Percentiles rank a stretch among this genome's conserved stretches.
Evolutionary conservation across 2,113 vertebrate species (phyloP).

Genomic region (Zeus faber): DNA sequence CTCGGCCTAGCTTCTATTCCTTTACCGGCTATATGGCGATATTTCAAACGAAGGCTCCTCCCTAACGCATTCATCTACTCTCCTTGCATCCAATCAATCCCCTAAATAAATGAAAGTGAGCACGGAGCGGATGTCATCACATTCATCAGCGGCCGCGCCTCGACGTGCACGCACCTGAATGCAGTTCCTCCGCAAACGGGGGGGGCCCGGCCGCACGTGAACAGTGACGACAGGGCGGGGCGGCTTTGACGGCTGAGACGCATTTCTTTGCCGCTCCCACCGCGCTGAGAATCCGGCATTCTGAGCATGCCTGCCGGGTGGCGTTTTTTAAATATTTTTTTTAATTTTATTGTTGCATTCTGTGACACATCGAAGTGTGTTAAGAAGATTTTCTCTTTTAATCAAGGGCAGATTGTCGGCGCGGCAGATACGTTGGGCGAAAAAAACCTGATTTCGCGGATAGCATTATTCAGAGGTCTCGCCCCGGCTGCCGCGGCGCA

Average conservation of each 20-base stretch:
- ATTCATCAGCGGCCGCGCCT: constrained; percentile 61
- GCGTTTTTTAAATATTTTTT: too few relatives aligned
- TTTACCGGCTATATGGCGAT: constrained; percentile 58
- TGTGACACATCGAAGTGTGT: constrained; percentile 37
- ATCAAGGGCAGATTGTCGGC: constrained; percentile 32
- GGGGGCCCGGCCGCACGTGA: constrained; percentile 19
- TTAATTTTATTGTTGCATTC: constrained; percentile 21
- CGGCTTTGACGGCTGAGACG: constrained; percentile 32
- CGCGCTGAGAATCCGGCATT: constrained; percentile 16
- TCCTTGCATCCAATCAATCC: constrained; percentile 70
- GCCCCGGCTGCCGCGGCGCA: constrained; percentile 46
- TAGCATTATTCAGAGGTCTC: constrained; percentile 62
- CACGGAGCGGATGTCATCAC: constrained; percentile 60
- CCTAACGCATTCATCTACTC: constrained; percentile 65
- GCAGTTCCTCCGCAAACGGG: constrained; percentile 39
- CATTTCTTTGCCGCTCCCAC: constrained; percentile 23
- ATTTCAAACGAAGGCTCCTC: constrained; percentile 66
- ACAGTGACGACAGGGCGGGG: constrained; percentile 22
- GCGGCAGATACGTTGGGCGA: constrained; percentile 30
- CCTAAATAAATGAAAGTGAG: constrained; percentile 66
- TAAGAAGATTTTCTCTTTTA: constrained; percentile 30
- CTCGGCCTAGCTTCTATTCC: constrained; percentile 50
- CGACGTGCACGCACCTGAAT: constrained; percentile 53
- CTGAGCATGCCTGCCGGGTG: constrained; percentile 6
- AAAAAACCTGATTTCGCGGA: constrained; percentile 63